These are phyloP conservation scores for Medauroidea extradentata DNA, from an alignment of 1,140 invertebrate species.

Conservation along the genomic window DNA sequence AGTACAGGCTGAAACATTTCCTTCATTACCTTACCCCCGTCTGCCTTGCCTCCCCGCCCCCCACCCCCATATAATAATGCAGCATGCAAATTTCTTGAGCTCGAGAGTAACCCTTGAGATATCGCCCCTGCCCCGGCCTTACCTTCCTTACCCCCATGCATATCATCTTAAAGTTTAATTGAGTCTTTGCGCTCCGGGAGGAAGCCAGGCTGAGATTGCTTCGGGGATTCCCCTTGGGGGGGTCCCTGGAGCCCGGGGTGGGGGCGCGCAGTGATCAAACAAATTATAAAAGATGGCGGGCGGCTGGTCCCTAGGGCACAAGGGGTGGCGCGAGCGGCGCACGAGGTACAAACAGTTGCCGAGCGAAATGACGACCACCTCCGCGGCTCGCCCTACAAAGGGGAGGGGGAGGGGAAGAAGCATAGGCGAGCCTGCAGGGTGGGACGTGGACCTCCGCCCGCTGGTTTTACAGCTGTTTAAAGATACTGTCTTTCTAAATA, in stretches of 20 bases:
- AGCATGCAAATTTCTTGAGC: constrained; percentile 19
- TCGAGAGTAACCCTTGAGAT: constrained; percentile 14
- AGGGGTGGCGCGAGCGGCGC: background rate
- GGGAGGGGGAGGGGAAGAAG: too few relatives aligned
- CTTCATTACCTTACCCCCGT: constrained; percentile 12
- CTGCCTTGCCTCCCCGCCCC: background rate
- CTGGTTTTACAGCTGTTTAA: too few relatives aligned
- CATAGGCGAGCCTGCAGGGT: too few relatives aligned
- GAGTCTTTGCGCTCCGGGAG: constrained; percentile 54
- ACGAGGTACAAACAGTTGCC: constrained; percentile 10
- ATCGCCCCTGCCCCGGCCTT: constrained; percentile 5
- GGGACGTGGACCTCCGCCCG: too few relatives aligned
- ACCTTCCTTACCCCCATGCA: constrained; percentile 41
- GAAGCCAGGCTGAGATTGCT: constrained; percentile 51
- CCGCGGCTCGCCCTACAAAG: too few relatives aligned
- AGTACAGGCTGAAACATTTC: constrained; percentile 15
- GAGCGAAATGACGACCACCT: constrained; percentile 5
- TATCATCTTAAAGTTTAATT: constrained; percentile 69
- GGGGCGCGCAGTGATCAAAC: constrained; percentile 31
- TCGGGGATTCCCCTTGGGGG: constrained; percentile 38
- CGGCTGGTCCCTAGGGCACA: constrained; percentile 13
- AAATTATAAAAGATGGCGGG: constrained; percentile 39
- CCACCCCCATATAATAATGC: constrained; percentile 15
- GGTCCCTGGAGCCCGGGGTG: background rate
- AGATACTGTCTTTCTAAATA: too few relatives aligned